Evolutionary conservation across 1,140 invertebrate species (phyloP), one percentile per base, ranked within the genome.

Genomic region (Lerema accius): DNA sequence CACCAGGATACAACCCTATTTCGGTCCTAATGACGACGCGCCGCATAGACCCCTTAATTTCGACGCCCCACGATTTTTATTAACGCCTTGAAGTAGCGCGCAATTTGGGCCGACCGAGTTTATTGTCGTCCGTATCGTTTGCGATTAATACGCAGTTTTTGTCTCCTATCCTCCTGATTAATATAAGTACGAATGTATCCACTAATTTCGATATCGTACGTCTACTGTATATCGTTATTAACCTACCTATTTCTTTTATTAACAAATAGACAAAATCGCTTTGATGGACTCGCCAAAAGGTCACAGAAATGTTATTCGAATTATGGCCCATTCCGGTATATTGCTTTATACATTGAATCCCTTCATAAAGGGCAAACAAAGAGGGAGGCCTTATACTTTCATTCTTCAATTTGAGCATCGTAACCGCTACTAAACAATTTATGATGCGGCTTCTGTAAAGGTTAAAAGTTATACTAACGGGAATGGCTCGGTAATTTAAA

Each of bases 21-120:
- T 76, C 77, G 74, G 73, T 77, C 83, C 84, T 89, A 90, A 90
- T 89, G 83, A 90, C 82, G 78, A 78, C 77, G 79, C 78, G 80
- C 62, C 78, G 79, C 82, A 80, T 78, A 80, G 76, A 74, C 71
- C 73, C 79, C 86, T 86, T 89, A 86, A 90, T 90, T 89, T 87
- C 78, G 78, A 90, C 80, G 81, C 82, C 82, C 83, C 75, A 80
- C 79, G 73, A 86, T 89, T 90, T 89, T 90, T 90, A 86, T 86
- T 89, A 82, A 86, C 80, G 80, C 78, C 67, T 78, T 78, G 73
- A 80, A 86, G 77, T 83, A 75, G 78, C 78, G 59, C 63, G 70
- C 78, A 78, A 84, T 86, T 86, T 81, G 71, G 78, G 67, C 62
- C 73, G 65, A 69, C 70, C 68, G 62, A 74, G 59, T 82, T 85